These are phyloP conservation scores for Andrena flavipes DNA, from an alignment of 2,888 invertebrate genomes.

Conservation along the genomic window DNA sequence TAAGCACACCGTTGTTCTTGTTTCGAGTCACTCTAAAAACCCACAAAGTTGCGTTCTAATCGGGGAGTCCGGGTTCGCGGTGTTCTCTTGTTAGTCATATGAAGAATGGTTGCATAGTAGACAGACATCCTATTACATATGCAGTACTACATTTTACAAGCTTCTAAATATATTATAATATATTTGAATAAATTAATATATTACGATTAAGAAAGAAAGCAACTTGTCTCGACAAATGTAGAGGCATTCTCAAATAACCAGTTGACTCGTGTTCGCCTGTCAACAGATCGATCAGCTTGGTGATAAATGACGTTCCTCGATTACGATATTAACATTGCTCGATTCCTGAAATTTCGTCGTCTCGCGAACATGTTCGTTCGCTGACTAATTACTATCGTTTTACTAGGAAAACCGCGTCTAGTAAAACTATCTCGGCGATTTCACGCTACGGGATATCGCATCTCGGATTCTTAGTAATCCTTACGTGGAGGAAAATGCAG, in stretches of 20 bases:
- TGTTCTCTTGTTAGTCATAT: too few species aligned
- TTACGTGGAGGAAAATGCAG: slow-evolving; percentile 30
- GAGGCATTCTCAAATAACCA: not conserved
- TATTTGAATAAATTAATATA: too few species aligned
- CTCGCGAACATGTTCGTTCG: not conserved
- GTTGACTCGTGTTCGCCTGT: not conserved
- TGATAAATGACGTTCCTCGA: not conserved
- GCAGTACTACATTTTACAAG: too few species aligned
- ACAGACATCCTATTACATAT: too few species aligned
- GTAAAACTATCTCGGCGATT: not conserved
- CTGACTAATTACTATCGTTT: not conserved
- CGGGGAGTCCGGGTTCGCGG: too few species aligned
- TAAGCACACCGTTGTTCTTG: too few species aligned
- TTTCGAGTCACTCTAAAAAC: too few species aligned
- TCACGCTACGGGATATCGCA: slow-evolving; percentile 10
- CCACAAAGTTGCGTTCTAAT: too few species aligned
- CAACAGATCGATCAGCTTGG: not conserved
- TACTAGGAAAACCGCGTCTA: slow-evolving; percentile 6
- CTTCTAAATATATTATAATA: too few species aligned
- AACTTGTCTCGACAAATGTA: not conserved
- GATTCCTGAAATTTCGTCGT: not conserved
- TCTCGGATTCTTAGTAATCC: slow-evolving; percentile 24
- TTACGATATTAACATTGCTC: not conserved
- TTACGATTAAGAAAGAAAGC: too few species aligned
- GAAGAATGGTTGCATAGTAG: too few species aligned